Evolutionary conservation across 2,113 vertebrate genomes (phyloP), one percentile per base, ranked within the genome.

Genomic region (Vombatus ursinus): DNA sequence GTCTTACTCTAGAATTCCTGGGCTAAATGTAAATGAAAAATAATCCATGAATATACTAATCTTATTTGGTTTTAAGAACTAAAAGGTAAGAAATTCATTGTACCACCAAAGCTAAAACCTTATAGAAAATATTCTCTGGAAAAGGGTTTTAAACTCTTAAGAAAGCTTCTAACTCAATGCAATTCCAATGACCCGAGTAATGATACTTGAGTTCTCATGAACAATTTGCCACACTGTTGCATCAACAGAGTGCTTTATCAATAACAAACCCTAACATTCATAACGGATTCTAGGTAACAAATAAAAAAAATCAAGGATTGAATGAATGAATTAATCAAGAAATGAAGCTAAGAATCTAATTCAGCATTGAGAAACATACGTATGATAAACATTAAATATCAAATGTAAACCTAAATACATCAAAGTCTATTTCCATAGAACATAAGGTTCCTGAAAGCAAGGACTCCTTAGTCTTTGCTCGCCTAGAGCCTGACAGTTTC

Each of bases 111-210:
- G 16, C 90, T 5, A 90, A 89, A 91, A 94, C 25, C 61, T 52
- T 37, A 52, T 3, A 22, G 24, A 26, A 92, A n/a, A 68, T 57
- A 84, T 96, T 93, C 9, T 94, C 50, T 14, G 92, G 2, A 94
- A 90, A 92, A 68, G 12, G 61, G 3, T 97, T 53, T 90, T 6
- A 12, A 94, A 24, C 22, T 93, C 95, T 90, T 37, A 48, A 92
- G 91, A 96, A 8, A 95, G 90, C 25, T 93, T 84, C 52, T 90
- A 54, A 90, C 50, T 93, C 91, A 90, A 37, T 95, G 90, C 44
- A 92, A 90, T 22, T 89, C 25, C 26, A 25, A 68, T 89, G 50
- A 77, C 61, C 28, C 14, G 50, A 54, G 57, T 90, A 93, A 90
- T n/a, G 19, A 92, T 44, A 91, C 37, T 52, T 89, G 44, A 90